These are phyloP conservation scores for Neoascia interrupta DNA, from an alignment of 2,888 invertebrate genomes.

Conservation along the genomic window DNA sequence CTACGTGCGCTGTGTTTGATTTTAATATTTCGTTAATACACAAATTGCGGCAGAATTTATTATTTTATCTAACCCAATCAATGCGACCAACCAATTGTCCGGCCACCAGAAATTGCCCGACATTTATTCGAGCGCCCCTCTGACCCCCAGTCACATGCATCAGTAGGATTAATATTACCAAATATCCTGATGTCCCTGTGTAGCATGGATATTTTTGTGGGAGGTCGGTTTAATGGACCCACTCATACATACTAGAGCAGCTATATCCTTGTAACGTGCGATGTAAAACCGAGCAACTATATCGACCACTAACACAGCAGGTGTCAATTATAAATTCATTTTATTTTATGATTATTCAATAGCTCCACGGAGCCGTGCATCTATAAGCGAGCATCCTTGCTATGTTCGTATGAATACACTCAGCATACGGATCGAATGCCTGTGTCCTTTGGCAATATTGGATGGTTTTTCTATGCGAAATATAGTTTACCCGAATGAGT, in stretches of 20 bases:
- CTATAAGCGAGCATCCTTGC: neutral
- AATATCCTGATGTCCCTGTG: conserved; percentile 3
- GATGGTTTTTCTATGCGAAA: conserved; percentile 26
- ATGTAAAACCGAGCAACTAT: conserved; percentile 28
- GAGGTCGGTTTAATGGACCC: neutral
- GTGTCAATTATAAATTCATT: conserved; percentile 69
- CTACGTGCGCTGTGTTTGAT: conserved; percentile 30
- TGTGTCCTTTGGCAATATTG: conserved; percentile 38
- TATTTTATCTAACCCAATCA: conserved; percentile 66
- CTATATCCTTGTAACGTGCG: conserved; percentile 7
- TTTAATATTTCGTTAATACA: conserved; percentile 58
- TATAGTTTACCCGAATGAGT: conserved; percentile 17
- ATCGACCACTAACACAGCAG: conserved; percentile 48
- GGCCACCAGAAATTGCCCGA: conserved; percentile 26
- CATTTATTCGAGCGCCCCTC: too few relatives aligned
- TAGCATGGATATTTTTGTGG: neutral
- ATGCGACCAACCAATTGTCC: conserved; percentile 44
- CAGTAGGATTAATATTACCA: conserved; percentile 38
- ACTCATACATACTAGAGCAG: neutral
- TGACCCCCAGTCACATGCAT: conserved; percentile 12
- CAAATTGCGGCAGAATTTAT: conserved; percentile 66
- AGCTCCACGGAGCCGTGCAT: conserved; percentile 3
- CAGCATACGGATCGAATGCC: too few relatives aligned
- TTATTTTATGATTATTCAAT: conserved; percentile 65
- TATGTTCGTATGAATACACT: conserved; percentile 6